phyloP scores from a whole-genome alignment of 2,888 invertebrate genomes.

The Parthenolecanium corni region DNA sequence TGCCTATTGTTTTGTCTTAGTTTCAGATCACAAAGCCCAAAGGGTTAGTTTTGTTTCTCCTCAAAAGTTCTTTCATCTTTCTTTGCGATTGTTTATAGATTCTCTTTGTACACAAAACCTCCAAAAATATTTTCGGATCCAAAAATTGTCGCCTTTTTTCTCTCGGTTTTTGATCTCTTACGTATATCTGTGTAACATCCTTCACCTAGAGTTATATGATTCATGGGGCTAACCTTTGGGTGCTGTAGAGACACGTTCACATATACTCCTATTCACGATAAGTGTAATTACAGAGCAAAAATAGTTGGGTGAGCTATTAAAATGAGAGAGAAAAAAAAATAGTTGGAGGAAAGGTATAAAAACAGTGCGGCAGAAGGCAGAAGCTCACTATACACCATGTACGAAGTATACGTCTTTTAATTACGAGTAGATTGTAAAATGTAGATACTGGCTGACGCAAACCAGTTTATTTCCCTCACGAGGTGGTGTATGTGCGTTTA shows the following conservation, averaged over 20 bases:
- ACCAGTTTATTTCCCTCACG: neutral
- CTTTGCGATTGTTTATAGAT: too few species aligned
- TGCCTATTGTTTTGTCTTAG: too few species aligned
- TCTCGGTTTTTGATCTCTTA: too few species aligned
- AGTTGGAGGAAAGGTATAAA: neutral
- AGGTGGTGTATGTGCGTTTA: neutral
- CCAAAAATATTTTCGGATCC: too few species aligned
- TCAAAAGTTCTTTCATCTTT: too few species aligned
- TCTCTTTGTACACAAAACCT: too few species aligned
- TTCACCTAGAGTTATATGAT: neutral
- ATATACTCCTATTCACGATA: neutral
- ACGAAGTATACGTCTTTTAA: slow-evolving; percentile 1
- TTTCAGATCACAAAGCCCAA: too few species aligned
- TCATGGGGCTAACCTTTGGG: neutral
- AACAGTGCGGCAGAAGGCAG: neutral
- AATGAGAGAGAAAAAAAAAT: neutral
- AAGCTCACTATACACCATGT: neutral
- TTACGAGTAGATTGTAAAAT: slow-evolving; percentile 1
- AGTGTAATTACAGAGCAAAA: neutral
- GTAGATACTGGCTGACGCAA: neutral
- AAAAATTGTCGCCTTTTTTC: too few species aligned
- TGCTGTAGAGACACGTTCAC: neutral
- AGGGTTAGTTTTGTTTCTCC: too few species aligned
- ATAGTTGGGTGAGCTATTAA: slow-evolving; percentile 1
- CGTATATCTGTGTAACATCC: too few species aligned